Conservation (phyloP, 2,113 vertebrate genomes). For the Nannobrachium achirus region DNA sequence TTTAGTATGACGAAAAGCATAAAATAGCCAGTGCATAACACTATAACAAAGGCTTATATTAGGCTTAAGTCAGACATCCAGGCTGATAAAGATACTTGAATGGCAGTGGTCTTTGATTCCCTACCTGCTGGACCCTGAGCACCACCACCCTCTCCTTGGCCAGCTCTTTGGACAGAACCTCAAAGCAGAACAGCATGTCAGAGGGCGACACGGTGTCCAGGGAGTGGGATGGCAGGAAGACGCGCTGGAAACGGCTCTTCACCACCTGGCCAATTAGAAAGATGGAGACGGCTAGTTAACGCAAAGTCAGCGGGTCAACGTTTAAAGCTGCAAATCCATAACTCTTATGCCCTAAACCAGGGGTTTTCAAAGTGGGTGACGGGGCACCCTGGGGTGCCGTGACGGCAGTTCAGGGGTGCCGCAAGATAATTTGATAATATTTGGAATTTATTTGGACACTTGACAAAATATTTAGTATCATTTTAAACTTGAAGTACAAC, state of each 20-base stretch:
- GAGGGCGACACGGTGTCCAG: slow-evolving; percentile 88
- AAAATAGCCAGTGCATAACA: too few species aligned
- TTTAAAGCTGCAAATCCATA: neutral
- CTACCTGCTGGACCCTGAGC: slow-evolving; percentile 94
- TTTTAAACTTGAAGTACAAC: too few species aligned
- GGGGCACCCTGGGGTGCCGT: too few species aligned
- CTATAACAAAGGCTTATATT: too few species aligned
- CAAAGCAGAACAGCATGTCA: slow-evolving; percentile 93
- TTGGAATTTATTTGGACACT: too few species aligned
- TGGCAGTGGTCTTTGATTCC: neutral
- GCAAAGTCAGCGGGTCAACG: neutral
- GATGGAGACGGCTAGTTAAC: too few species aligned
- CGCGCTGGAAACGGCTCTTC: slow-evolving; percentile 89
- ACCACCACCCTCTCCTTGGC: slow-evolving; percentile 92
- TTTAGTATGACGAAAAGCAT: too few species aligned
- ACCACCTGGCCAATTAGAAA: slow-evolving; percentile 78
- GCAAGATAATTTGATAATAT: too few species aligned
- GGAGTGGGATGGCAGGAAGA: slow-evolving; percentile 88
- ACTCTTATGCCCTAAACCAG: neutral
- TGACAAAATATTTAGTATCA: too few species aligned
- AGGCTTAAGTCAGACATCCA: too few species aligned
- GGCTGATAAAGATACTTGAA: neutral
- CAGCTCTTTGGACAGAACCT: slow-evolving; percentile 92
- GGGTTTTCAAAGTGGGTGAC: too few species aligned
- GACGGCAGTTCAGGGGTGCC: too few species aligned